Conservation (phyloP, 2,797 vertebrate genomes). For the Gymnopithys bicolor region DNA sequence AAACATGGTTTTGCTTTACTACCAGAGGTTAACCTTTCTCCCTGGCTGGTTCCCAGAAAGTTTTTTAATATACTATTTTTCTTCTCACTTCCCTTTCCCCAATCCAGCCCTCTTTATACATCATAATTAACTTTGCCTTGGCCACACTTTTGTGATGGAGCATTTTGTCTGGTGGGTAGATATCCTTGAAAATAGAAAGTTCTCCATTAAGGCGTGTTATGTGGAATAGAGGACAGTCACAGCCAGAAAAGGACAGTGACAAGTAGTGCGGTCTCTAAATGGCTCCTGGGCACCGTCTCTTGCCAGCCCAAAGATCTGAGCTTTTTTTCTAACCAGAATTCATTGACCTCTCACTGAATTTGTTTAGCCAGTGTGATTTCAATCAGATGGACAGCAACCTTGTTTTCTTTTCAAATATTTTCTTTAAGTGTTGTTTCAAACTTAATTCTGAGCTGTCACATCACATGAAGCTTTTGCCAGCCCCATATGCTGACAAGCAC, state of each 20-base stretch:
- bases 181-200: not conserved
- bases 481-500: conserved; percentile 37
- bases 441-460: conserved; percentile 42
- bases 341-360: conserved; percentile 49
- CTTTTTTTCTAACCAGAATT: not conserved
- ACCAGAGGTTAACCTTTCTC: not conserved
- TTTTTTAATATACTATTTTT: not conserved
- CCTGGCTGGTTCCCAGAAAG: not conserved
- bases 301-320: not conserved
- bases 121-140: conserved; percentile 31
- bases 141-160: not conserved
- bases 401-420: conserved; percentile 59
- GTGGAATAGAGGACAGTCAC: not conserved
- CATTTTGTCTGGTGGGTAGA: not conserved
- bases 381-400: conserved; percentile 38
- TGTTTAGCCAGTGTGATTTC: conserved; percentile 65
- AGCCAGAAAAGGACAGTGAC: not conserved
- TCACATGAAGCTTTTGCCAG: conserved; percentile 29
- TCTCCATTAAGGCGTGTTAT: conserved; percentile 11
- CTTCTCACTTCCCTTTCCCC: not conserved
- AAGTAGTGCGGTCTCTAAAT: not conserved
- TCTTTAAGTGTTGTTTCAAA: conserved; percentile 53
- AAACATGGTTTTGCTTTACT: not conserved
- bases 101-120: not conserved
- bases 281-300: not conserved